Conservation (phyloP, 2,888 invertebrate genomes). For the Ophioninae sp. region DNA sequence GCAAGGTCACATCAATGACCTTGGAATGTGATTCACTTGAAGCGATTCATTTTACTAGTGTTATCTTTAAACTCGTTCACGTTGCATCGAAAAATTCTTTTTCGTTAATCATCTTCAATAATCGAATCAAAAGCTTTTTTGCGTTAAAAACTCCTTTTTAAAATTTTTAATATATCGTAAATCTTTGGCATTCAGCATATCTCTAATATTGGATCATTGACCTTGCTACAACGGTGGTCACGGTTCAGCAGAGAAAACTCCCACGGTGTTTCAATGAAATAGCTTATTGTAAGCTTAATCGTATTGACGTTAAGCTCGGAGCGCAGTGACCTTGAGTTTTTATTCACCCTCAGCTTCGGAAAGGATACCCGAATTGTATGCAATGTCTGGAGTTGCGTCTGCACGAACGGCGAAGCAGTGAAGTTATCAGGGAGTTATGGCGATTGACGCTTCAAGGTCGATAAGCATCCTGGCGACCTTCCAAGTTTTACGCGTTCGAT, state of each 20-base stretch:
- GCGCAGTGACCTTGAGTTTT: slow-evolving; percentile 48
- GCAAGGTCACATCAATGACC: no score
- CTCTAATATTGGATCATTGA: no score
- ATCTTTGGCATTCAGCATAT: no score
- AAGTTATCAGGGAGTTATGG: slow-evolving; percentile 4
- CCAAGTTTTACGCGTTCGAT: neutral
- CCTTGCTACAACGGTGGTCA: no score
- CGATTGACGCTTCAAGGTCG: slow-evolving; percentile 16
- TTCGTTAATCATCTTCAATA: no score
- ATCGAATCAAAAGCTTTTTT: no score
- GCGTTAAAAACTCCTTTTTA: no score
- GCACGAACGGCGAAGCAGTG: neutral
- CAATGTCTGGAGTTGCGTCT: slow-evolving; percentile 33
- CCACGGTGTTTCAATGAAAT: slow-evolving; percentile 34
- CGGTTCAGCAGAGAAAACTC: neutral
- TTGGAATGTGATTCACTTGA: no score
- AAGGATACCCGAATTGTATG: neutral
- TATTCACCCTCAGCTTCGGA: neutral
- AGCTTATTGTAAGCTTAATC: slow-evolving; percentile 9
- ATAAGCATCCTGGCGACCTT: neutral
- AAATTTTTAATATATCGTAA: no score
- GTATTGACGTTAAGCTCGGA: slow-evolving; percentile 11
- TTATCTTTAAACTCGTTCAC: no score
- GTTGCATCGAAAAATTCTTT: no score
- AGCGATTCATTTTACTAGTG: no score